These are phyloP conservation scores for Galerucella nymphaeae DNA, from an alignment of 2,888 invertebrate genomes.

Conservation along the genomic window DNA sequence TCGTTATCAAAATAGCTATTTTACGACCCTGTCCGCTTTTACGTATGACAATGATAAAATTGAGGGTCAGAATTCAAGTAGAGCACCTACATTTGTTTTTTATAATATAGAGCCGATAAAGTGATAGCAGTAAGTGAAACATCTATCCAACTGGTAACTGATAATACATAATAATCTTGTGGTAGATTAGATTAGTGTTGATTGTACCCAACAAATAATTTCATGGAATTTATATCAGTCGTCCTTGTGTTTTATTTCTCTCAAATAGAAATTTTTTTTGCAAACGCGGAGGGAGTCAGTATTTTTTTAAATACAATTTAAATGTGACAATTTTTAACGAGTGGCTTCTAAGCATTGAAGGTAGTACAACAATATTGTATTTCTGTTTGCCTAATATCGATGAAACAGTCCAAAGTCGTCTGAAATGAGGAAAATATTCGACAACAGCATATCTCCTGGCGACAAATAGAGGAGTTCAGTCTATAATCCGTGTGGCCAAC, in stretches of 20 bases:
- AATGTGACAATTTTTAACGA: no score
- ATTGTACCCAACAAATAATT: conserved; percentile 7
- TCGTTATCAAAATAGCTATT: not conserved
- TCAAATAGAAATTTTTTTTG: conserved; percentile 5
- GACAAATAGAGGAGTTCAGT: no score
- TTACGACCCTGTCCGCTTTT: not conserved
- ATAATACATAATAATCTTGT: conserved; percentile 4
- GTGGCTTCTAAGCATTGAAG: no score
- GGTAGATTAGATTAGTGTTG: conserved; percentile 14
- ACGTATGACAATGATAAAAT: not conserved
- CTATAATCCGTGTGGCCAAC: no score
- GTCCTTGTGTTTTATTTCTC: conserved; percentile 3
- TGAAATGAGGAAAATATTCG: no score
- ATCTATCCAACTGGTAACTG: conserved; percentile 7
- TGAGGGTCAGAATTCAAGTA: conserved; percentile 7
- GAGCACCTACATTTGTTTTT: not conserved
- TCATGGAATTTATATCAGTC: conserved; percentile 12
- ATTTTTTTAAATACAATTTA: no score
- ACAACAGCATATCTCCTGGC: no score
- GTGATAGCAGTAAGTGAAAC: not conserved
- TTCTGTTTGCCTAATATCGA: no score
- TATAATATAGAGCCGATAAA: not conserved
- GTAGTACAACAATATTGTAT: no score
- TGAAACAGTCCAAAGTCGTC: no score
- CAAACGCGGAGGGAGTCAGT: not conserved